Percentiles rank a stretch among this genome's conserved stretches.
Evolutionary conservation across 1,140 invertebrate species (phyloP).

Genomic region (Thalassaphorura encarpata): DNA sequence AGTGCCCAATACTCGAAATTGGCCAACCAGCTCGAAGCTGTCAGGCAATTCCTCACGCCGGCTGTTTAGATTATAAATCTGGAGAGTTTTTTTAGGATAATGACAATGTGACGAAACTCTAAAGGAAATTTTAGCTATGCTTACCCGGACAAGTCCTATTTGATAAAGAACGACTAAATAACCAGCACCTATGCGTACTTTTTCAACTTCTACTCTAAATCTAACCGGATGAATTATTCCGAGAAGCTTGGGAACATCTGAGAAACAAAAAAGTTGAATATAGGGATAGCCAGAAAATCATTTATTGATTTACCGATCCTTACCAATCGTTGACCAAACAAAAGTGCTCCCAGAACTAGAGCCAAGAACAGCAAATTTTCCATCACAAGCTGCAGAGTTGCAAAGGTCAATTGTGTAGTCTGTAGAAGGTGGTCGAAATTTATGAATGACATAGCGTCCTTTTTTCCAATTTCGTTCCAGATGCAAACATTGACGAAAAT

Average conservation of each 20-base stretch:
- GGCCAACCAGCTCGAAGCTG: not conserved
- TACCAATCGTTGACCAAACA: constrained; percentile 9
- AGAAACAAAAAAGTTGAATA: not conserved
- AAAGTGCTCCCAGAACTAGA: constrained; percentile 3
- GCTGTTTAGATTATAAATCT: not conserved
- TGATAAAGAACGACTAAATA: not conserved
- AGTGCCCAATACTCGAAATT: not conserved
- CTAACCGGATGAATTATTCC: not conserved
- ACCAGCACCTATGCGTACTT: not conserved
- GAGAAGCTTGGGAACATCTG: constrained; percentile 2
- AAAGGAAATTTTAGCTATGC: too few species aligned
- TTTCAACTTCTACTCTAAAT: constrained; percentile 4
- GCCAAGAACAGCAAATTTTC: constrained; percentile 2
- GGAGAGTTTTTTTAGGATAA: not conserved
- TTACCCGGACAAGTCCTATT: not conserved
- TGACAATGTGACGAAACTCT: too few species aligned
- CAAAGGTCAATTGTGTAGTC: not conserved
- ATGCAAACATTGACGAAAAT: constrained; percentile 10
- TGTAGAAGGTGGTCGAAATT: not conserved
- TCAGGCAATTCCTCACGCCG: not conserved
- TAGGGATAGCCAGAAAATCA: too few species aligned
- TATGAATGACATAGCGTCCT: constrained; percentile 9
- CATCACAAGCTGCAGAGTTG: constrained; percentile 3
- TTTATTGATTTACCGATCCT: too few species aligned
- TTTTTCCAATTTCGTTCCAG: constrained; percentile 11